Evolutionary conservation across 2,888 invertebrate genomes (phyloP).

Genomic region (Spodoptera littoralis): DNA sequence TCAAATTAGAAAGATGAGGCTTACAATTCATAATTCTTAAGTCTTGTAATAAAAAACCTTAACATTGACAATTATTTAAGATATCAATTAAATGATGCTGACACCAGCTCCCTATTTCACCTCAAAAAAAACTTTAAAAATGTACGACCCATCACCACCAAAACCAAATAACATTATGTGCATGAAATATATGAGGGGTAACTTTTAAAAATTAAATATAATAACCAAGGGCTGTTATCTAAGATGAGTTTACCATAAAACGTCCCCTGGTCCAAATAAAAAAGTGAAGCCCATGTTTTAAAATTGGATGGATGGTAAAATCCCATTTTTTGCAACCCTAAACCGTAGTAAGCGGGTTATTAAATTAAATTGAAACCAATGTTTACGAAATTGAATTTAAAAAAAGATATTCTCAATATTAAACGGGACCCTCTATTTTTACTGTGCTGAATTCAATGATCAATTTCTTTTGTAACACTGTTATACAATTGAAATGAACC

Average conservation of each 20-base stretch:
- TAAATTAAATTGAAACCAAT: constrained; percentile 22
- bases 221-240: constrained; percentile 22
- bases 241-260: constrained; percentile 30
- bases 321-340: constrained; percentile 22
- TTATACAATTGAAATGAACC: too few species aligned
- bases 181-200: constrained; percentile 8
- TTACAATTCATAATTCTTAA: too few species aligned
- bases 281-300: constrained; percentile 14
- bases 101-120: too few species aligned
- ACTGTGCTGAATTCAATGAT: background rate
- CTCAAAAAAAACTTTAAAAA: background rate
- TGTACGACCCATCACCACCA: background rate
- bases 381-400: background rate
- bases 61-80: too few species aligned
- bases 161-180: constrained; percentile 1
- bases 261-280: constrained; percentile 21
- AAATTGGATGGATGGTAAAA: constrained; percentile 8
- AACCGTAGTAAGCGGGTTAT: constrained; percentile 15
- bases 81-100: too few species aligned
- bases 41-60: too few species aligned
- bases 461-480: too few species aligned
- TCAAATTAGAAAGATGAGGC: too few species aligned
- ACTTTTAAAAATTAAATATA: constrained; percentile 19
- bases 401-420: constrained; percentile 4
- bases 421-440: constrained; percentile 1